Evolutionary conservation across 2,797 vertebrate species (phyloP).

Genomic region (Perodicticus potto): DNA sequence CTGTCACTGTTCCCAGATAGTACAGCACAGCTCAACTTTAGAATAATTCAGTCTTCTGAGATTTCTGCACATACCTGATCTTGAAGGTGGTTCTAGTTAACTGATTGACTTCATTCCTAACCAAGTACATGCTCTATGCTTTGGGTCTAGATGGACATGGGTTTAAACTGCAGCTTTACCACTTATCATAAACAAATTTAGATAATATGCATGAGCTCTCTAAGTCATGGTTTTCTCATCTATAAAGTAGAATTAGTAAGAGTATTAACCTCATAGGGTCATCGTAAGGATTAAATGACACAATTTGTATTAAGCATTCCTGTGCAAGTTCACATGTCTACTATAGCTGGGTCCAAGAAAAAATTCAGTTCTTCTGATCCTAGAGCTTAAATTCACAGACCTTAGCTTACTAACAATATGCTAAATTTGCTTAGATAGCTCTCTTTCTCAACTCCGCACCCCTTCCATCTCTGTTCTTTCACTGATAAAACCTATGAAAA

Average conservation of each 20-base stretch:
- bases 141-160: background rate
- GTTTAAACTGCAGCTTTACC: constrained; percentile 29
- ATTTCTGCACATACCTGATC: background rate
- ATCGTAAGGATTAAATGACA: constrained; percentile 8
- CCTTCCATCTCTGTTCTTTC: background rate
- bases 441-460: background rate
- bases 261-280: background rate
- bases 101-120: background rate
- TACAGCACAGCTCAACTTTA: background rate
- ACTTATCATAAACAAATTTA: background rate
- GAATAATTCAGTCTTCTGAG: background rate
- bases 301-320: background rate
- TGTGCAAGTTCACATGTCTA: background rate
- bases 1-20: background rate
- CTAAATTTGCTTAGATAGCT: background rate
- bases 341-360: background rate
- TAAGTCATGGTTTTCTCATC: background rate
- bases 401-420: background rate
- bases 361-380: background rate
- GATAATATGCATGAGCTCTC: background rate
- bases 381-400: background rate
- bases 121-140: background rate
- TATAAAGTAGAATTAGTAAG: background rate
- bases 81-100: background rate
- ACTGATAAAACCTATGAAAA: background rate